phyloP scores from a whole-genome alignment of 2,797 vertebrate genomes.

The Anguilla megastoma region DNA sequence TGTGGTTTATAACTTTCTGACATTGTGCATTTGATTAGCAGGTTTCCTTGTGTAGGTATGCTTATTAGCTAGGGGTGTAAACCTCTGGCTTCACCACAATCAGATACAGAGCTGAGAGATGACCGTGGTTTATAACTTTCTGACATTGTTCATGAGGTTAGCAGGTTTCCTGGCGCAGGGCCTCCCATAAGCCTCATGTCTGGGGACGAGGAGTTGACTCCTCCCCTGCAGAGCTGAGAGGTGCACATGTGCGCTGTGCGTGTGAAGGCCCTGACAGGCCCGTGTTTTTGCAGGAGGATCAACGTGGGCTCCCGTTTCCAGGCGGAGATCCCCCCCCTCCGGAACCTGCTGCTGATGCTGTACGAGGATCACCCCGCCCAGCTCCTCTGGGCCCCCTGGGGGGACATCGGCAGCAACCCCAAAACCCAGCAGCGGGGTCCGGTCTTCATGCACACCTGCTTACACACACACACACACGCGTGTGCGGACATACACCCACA shows the following conservation, averaged over 20 bases:
- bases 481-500: neutral
- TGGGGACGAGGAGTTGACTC: neutral
- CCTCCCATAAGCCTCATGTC: neutral
- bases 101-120: neutral
- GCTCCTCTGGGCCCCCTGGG: constrained; percentile 73
- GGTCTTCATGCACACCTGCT: neutral
- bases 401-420: constrained; percentile 60
- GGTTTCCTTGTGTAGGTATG: neutral
- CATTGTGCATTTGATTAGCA: neutral
- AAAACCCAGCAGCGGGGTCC: constrained; percentile 69
- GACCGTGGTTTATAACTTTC: neutral
- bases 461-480: neutral
- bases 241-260: neutral
- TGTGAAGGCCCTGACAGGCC: neutral
- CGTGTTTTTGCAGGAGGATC: constrained; percentile 64
- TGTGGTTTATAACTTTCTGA: neutral
- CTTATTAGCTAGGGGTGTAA: too few relatives aligned
- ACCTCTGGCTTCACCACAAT: too few relatives aligned
- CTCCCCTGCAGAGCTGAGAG: neutral
- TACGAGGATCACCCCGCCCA: constrained; percentile 60
- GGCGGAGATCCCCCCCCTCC: constrained; percentile 69
- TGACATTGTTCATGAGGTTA: too few relatives aligned
- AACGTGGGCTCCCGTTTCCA: constrained; percentile 74
- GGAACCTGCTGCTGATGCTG: constrained; percentile 43
- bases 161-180: too few relatives aligned